phyloP scores from a whole-genome alignment of 2,113 vertebrate species.

The Athene cunicularia region DNA sequence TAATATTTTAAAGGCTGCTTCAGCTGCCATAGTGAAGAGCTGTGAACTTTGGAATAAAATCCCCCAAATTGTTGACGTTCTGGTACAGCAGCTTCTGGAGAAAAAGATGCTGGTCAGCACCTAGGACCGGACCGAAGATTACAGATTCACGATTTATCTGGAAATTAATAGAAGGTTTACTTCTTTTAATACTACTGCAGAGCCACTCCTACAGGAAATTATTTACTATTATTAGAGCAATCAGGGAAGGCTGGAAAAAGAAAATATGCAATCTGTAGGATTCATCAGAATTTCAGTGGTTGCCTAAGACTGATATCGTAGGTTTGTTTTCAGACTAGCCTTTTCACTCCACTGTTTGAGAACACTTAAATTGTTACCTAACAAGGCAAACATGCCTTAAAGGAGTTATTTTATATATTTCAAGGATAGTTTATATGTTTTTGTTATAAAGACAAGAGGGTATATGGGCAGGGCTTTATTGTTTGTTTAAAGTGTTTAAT shows the following conservation, averaged over 20 bases:
- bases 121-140: not conserved
- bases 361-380: not conserved
- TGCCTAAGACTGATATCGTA: not conserved
- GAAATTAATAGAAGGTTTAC: not conserved
- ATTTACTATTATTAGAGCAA: not conserved
- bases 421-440: not conserved
- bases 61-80: not conserved
- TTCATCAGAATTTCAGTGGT: not conserved
- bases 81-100: not conserved
- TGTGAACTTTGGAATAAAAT: not conserved
- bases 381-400: not conserved
- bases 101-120: not conserved
- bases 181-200: not conserved
- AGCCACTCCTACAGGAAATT: not conserved
- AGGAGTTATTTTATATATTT: not conserved
- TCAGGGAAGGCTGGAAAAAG: not conserved
- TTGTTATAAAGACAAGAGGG: not conserved
- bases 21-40: not conserved
- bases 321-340: not conserved
- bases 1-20: not conserved
- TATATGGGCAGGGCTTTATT: not conserved
- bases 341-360: not conserved
- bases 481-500: not conserved
- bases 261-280: not conserved
- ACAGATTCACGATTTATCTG: not conserved